These are phyloP conservation scores for Coboldia fuscipes DNA, from an alignment of 1,140 invertebrate species.

Conservation along the genomic window DNA sequence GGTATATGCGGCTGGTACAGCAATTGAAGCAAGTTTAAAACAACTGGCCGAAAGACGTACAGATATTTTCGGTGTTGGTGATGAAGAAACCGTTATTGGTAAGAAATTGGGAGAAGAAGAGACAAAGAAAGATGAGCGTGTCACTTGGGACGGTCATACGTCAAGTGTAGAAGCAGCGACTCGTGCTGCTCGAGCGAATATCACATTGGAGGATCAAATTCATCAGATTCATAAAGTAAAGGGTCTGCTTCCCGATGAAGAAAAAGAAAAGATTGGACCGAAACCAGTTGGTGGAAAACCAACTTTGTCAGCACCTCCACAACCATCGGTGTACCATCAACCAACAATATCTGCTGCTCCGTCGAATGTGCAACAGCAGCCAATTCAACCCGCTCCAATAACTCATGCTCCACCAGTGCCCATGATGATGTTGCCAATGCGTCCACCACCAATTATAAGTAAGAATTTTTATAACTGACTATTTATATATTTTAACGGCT, in stretches of 20 bases:
- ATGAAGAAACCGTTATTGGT: constrained; percentile 96
- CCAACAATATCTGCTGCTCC: constrained; percentile 12
- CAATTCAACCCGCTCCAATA: constrained; percentile 14
- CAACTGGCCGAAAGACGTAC: constrained; percentile 94
- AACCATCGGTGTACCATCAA: constrained; percentile 19
- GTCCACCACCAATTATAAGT: constrained; percentile 34
- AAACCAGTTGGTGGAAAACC: constrained; percentile 33
- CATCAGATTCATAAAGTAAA: constrained; percentile 93
- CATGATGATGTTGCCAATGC: constrained; percentile 44
- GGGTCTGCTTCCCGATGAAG: constrained; percentile 78
- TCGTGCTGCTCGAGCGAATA: constrained; percentile 77
- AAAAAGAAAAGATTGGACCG: constrained; percentile 79
- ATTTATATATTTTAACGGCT: neutral
- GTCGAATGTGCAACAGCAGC: constrained; percentile 14
- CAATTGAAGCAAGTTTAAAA: constrained; percentile 89
- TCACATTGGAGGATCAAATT: constrained; percentile 91
- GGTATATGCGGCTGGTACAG: constrained; percentile 68
- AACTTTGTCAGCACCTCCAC: constrained; percentile 21
- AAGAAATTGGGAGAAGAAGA: constrained; percentile 97
- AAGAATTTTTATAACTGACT: constrained; percentile 5
- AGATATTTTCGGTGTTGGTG: constrained; percentile 97
- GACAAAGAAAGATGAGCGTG: constrained; percentile 66
- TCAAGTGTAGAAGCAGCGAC: constrained; percentile 83
- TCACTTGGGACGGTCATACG: constrained; percentile 97
- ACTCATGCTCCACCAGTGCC: constrained; percentile 27